Percentiles rank a stretch among this genome's conserved stretches.
Evolutionary conservation across 2,113 vertebrate genomes (phyloP).

Genomic region (Sardina pilchardus): DNA sequence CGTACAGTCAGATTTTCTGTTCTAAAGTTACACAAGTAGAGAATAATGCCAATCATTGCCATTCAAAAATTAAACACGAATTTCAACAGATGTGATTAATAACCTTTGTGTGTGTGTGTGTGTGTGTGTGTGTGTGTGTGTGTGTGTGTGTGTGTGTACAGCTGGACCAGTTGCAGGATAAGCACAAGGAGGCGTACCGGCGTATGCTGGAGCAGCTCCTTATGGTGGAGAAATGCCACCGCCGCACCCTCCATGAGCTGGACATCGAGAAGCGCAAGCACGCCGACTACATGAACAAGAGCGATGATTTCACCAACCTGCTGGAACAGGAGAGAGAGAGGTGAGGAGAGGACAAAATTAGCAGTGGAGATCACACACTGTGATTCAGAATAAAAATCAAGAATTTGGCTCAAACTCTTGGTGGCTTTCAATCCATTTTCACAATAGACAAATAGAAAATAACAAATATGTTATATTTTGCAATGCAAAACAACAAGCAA

Average conservation of each 20-base stretch:
- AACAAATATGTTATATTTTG: too few relatives aligned
- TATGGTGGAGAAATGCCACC: slow-evolving; percentile 91
- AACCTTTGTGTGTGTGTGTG: not conserved
- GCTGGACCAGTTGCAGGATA: slow-evolving; percentile 93
- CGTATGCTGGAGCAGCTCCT: slow-evolving; percentile 96
- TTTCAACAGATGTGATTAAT: too few relatives aligned
- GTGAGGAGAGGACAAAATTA: slow-evolving; percentile 63
- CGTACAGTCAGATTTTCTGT: not conserved
- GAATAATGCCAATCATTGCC: too few relatives aligned
- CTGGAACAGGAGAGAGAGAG: slow-evolving; percentile 96
- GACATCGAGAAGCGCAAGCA: slow-evolving; percentile 94
- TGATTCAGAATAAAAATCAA: not conserved
- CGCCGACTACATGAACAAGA: slow-evolving; percentile 97
- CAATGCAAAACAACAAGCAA: too few relatives aligned
- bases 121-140: not conserved
- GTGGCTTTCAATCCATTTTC: too few relatives aligned
- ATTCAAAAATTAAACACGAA: not conserved
- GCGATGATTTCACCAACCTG: slow-evolving; percentile 97
- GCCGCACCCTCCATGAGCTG: slow-evolving; percentile 88
- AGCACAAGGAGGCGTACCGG: slow-evolving; percentile 91
- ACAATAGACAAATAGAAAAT: too few relatives aligned
- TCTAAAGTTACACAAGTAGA: too few relatives aligned
- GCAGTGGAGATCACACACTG: not conserved
- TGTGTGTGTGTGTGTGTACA: slow-evolving; percentile 52
- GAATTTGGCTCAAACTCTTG: too few relatives aligned